A percentile compares a stretch with the other conserved stretches of the same genome.
Evolutionary conservation across 2,113 vertebrate species (phyloP).

Genomic region (Myiagra hebetior): DNA sequence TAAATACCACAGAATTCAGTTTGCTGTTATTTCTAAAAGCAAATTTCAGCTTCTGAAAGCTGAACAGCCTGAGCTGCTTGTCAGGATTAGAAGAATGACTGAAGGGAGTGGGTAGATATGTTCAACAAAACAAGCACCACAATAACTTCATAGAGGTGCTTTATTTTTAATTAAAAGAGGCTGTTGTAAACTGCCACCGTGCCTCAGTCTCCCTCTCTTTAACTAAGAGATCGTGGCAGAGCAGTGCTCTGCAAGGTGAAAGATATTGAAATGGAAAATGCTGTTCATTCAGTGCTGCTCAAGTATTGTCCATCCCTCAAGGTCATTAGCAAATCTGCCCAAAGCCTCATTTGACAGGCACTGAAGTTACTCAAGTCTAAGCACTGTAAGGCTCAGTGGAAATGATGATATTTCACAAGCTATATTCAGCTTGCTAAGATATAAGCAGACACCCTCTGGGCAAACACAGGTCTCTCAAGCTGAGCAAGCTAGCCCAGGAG

Average conservation of each 20-base stretch:
- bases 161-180: not conserved
- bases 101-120: not conserved
- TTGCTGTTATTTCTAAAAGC: not conserved
- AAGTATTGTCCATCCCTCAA: not conserved
- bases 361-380: not conserved
- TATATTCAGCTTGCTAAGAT: not conserved
- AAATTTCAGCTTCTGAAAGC: not conserved
- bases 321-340: not conserved
- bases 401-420: slow-evolving; percentile 8
- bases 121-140: not conserved
- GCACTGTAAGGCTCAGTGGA: not conserved
- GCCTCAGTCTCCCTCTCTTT: not conserved
- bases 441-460: not conserved
- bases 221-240: not conserved
- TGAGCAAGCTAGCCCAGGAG: not conserved
- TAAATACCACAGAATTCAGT: not conserved
- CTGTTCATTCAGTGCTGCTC: not conserved
- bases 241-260: not conserved
- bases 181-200: not conserved
- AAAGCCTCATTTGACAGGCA: not conserved
- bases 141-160: not conserved
- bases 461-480: not conserved
- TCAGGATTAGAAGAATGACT: not conserved
- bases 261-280: not conserved
- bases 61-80: not conserved